Evolutionary conservation across 2,797 vertebrate species (phyloP), one percentile per base, ranked within the genome.

Genomic region (Trachurus trachurus): DNA sequence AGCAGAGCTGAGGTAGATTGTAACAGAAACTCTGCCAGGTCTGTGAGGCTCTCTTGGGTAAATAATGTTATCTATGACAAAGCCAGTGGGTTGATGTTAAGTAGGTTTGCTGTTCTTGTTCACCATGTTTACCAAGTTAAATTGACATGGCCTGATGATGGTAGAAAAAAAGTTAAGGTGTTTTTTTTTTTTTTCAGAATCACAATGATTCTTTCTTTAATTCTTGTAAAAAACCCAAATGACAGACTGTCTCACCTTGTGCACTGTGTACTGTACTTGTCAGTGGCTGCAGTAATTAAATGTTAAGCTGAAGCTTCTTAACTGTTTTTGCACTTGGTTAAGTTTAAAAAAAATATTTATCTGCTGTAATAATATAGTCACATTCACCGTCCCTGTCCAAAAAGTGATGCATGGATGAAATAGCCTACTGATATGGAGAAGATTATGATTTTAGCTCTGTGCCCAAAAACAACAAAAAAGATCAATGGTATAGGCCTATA

Each of bases 241-340:
- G 26, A 5, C 49, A 47, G 44, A 54, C 49, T 16, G 58, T 4
- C 16, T 62, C 6, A 79, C 62, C 45, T 21, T 21, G 67, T 68
- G 78, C 81, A 67, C 52, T 2, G 67, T 68, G 78, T 78, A 67
- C 52, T 2, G 71, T 87, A 62, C 83, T 61, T 80, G 58, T 86
- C 76, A 76, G 47, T 34, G 29, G 67, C 21, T 59, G 74, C 67
- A 66, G 19, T 47, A 19, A 81, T 78, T 71, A 76, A 78, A 83
- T 50, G 67, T 75, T 49, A 87, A 76, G 56, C 54, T 65, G 84
- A 80, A 26, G 26, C 26, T 63, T 44, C 12, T 44, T 44, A 12
- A 44, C 12, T 72, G 34, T 78, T 84, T 77, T 84, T 53, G 0
- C 81, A 74, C 66, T 66, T 78, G 52, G 81, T 63, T 47, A 15